Conservation (phyloP, 2,888 invertebrate genomes). For the Zeuzera pyrina region DNA sequence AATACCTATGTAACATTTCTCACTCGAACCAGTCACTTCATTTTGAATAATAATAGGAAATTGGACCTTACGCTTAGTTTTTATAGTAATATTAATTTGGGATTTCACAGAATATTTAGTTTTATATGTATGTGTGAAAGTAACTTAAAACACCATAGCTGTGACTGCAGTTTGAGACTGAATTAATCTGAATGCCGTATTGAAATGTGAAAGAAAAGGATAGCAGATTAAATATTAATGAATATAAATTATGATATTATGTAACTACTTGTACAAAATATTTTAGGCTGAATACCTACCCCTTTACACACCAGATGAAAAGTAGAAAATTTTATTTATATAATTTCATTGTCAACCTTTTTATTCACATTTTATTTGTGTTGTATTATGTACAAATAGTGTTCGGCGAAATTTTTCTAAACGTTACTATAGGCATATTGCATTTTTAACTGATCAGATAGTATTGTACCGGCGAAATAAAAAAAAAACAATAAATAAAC, state of each 20-base stretch:
- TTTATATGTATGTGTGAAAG: no score
- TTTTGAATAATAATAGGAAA: no score
- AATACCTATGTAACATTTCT: no score
- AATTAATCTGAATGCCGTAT: no score
- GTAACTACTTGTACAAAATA: no score
- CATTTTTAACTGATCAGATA: slow-evolving; percentile 62
- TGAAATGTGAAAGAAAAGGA: no score
- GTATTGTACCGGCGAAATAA: slow-evolving; percentile 59
- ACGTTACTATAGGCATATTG: slow-evolving; percentile 54
- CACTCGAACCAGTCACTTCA: no score
- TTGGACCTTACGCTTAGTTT: background rate
- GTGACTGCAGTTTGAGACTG: no score
- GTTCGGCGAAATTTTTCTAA: slow-evolving; percentile 42
- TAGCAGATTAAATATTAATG: no score
- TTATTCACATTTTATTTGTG: slow-evolving; percentile 15
- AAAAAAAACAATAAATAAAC: slow-evolving; percentile 45
- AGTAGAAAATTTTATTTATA: slow-evolving; percentile 32
- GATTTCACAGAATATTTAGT: background rate
- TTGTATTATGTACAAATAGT: slow-evolving; percentile 61
- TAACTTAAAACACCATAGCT: no score
- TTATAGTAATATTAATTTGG: background rate
- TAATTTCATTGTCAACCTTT: no score
- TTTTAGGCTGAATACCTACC: slow-evolving; percentile 5
- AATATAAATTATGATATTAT: no score
- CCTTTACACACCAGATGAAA: slow-evolving; percentile 42